Base-by-base conservation (phyloP, 2,113 vertebrate species). In the Siniperca knerii region DNA sequence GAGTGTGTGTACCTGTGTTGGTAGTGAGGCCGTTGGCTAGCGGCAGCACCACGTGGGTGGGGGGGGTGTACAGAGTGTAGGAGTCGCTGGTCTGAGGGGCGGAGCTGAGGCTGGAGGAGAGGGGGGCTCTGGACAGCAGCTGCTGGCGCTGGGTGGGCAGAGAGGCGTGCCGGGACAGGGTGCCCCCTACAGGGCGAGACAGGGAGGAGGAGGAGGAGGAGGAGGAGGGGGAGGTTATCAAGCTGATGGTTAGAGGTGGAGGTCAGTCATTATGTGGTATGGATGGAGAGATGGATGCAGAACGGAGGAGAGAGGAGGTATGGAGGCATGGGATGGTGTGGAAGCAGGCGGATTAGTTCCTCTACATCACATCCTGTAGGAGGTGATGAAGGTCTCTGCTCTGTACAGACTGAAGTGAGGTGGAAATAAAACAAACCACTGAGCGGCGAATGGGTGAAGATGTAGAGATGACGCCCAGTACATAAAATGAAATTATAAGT, bases 111-210 rank as follows among this genome's bases (percentile, higher is more conserved):
- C 89, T 83, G 89, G 85, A 80, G 79, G 92, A 75, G 70, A 88
- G 23, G 80, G 91, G 94, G 85, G 92, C 73, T 95, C 94, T 95
- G 4, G 96, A 93, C 83, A 93, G 92, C 81, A 94, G 91, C 94
- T 96, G 96, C 88, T 93, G 96, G 85, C 95, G 96, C 25, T 96
- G 96, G 35, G 80, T 23, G 79, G 96, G 96, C n/a, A 95, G 92
- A 77, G 94, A 94, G 90, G 94, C 89, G 78, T 96, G 95, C 1
- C 96, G 97, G 80, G 96, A 96, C 9, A 97, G 92, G 87, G 95
- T 94, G 93, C 96, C 95, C 94, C 97, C 97, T 97, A 94, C 86
- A 93, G 93, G 93, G 90, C 86, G 92, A 95, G 81, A 95, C 57
- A 13, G 58, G 81, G 62, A 13, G 60, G 54, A 50, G 75, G 33